These are phyloP conservation scores for Camptogramma bilineatum DNA, from an alignment of 2,888 invertebrate species.

Conservation along the genomic window DNA sequence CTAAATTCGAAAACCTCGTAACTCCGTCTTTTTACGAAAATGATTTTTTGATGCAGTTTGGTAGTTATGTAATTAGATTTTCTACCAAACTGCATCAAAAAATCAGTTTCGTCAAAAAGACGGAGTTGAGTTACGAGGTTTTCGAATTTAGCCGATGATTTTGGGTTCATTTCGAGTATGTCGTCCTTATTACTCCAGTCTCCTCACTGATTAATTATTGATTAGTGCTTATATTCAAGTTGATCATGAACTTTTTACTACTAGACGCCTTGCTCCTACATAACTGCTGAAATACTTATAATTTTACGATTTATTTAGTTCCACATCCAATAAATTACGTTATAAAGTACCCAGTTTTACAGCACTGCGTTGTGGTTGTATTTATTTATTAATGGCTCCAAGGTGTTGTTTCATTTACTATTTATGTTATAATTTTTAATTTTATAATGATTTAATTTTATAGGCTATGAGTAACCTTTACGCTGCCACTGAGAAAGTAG, in stretches of 20 bases:
- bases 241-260: neutral
- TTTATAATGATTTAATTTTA: too few relatives aligned
- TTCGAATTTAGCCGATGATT: too few relatives aligned
- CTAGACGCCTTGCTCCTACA: neutral
- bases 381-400: neutral
- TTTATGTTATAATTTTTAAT: neutral
- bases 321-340: neutral
- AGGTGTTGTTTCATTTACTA: neutral
- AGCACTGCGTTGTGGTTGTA: neutral
- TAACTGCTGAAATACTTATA: neutral
- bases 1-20: too few relatives aligned
- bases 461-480: too few relatives aligned
- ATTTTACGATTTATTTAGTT: conserved; percentile 1
- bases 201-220: neutral
- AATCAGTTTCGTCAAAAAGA: too few relatives aligned
- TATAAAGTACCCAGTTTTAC: neutral
- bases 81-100: too few relatives aligned
- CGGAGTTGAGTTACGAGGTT: too few relatives aligned
- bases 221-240: neutral
- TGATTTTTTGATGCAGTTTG: too few relatives aligned
- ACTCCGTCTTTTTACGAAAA: too few relatives aligned
- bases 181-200: neutral
- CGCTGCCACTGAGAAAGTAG: too few relatives aligned
- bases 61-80: too few relatives aligned
- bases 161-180: neutral